Evolutionary conservation across 2,888 invertebrate genomes (phyloP).

Genomic region (Scaeva pyrastri): DNA sequence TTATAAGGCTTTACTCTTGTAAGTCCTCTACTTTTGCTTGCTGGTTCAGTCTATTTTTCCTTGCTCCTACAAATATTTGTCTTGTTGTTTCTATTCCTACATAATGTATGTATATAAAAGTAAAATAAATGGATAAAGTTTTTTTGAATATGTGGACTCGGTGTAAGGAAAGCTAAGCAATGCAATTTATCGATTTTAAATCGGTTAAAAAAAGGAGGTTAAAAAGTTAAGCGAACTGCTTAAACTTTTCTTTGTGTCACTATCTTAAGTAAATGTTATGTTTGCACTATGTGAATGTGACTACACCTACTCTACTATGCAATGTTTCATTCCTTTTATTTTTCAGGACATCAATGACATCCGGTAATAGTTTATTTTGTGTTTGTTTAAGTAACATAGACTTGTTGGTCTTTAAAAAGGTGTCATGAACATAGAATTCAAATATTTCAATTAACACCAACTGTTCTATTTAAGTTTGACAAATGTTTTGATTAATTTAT

Average conservation of each 20-base stretch:
- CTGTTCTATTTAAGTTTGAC: too few species aligned
- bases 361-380: too few species aligned
- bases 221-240: conserved; percentile 6
- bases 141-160: not conserved
- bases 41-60: conserved; percentile 2
- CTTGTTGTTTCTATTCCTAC: not conserved
- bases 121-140: conserved; percentile 10
- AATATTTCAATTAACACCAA: too few species aligned
- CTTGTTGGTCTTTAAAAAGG: too few species aligned
- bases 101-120: too few species aligned
- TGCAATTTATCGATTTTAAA: conserved; percentile 4
- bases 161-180: not conserved
- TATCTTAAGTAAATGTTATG: not conserved
- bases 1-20: not conserved
- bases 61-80: conserved; percentile 10
- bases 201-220: not conserved
- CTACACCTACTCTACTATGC: too few species aligned
- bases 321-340: too few species aligned
- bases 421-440: too few species aligned
- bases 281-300: too few species aligned
- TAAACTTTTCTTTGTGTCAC: not conserved
- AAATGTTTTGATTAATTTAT: too few species aligned
- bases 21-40: not conserved
- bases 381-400: too few species aligned
- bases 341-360: too few species aligned